Evolutionary conservation across 2,797 vertebrate species (phyloP).

Genomic region (Phrynocephalus guinanensis): DNA sequence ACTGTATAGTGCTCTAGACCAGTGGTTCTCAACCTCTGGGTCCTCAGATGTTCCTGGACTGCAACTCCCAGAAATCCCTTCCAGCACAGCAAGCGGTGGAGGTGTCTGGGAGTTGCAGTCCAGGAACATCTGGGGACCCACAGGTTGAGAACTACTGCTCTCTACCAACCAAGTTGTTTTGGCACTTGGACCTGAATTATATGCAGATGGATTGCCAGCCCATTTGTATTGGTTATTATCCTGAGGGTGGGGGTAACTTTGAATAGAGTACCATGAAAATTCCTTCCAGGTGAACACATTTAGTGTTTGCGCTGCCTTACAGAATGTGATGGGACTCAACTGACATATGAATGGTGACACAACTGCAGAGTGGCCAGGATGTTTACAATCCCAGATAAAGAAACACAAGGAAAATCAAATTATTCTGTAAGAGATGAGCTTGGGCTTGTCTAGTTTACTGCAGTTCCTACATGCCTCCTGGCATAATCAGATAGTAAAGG

Average conservation of each 20-base stretch:
- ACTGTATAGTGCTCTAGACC: no score
- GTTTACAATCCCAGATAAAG: slow-evolving; percentile 7
- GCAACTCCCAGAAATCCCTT: no score
- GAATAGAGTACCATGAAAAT: not conserved
- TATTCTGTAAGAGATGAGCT: slow-evolving; percentile 53
- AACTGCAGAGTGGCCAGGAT: not conserved
- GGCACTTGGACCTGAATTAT: no score
- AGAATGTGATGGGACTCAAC: not conserved
- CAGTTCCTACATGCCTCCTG: slow-evolving; percentile 65
- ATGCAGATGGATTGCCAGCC: not conserved
- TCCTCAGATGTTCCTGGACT: no score
- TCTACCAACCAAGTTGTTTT: no score
- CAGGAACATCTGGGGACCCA: no score
- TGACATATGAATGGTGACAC: not conserved
- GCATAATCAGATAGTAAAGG: slow-evolving; percentile 61
- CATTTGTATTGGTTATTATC: not conserved
- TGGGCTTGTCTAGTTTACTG: slow-evolving; percentile 51
- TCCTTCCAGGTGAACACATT: not conserved
- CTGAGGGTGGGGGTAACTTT: not conserved
- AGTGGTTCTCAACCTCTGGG: no score
- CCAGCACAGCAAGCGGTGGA: no score
- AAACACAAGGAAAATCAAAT: slow-evolving; percentile 48
- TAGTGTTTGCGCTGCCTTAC: not conserved
- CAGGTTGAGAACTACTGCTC: no score
- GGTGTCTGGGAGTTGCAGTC: no score